These are phyloP conservation scores for Cyprinodon tularosa DNA, from an alignment of 2,113 vertebrate genomes.

Conservation along the genomic window DNA sequence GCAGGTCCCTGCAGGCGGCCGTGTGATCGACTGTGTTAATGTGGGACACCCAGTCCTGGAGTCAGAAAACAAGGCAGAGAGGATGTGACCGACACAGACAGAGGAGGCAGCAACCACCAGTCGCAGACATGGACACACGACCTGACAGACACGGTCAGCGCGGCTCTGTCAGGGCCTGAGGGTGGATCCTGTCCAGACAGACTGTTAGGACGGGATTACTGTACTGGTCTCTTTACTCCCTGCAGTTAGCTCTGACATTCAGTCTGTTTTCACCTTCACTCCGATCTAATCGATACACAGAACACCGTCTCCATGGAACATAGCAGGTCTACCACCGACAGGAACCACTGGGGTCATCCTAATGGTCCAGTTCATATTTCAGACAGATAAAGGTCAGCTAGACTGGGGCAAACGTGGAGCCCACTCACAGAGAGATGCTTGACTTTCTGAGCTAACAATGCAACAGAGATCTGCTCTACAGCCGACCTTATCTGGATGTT, in stretches of 20 bases:
- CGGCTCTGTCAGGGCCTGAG: neutral
- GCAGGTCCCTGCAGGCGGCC: conserved; percentile 87
- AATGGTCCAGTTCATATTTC: neutral
- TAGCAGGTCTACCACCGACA: neutral
- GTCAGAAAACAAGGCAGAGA: conserved; percentile 35
- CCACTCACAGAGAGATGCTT: neutral
- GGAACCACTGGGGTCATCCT: neutral
- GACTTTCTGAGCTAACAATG: neutral
- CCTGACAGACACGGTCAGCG: neutral
- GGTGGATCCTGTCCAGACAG: neutral
- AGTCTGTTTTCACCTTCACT: neutral
- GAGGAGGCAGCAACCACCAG: neutral
- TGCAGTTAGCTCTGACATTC: neutral
- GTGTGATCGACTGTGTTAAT: conserved; percentile 88
- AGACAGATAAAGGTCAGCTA: neutral
- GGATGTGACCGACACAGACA: conserved; percentile 12
- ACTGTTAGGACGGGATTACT: neutral
- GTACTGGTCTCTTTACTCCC: neutral
- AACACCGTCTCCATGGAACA: neutral
- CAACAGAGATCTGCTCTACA: too few species aligned
- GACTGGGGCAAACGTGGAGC: neutral
- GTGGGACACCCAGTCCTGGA: conserved; percentile 89
- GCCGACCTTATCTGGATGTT: too few species aligned
- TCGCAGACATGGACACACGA: neutral
- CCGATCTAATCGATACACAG: too few species aligned